Evolutionary conservation across 2,888 invertebrate species (phyloP).

Genomic region (Polydrusus pterygomalis): DNA sequence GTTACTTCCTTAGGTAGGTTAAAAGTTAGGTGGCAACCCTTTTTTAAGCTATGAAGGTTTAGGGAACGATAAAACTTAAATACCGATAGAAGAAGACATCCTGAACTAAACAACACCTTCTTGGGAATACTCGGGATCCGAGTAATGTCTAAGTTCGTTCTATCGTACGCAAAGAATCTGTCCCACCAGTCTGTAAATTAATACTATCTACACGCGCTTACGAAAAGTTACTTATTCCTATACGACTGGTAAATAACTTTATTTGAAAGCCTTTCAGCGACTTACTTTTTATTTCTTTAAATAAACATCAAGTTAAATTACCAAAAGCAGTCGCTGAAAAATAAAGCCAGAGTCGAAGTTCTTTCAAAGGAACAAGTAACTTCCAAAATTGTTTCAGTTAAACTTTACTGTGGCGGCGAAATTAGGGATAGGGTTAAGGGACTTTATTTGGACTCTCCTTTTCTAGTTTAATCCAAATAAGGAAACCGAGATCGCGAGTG

Average conservation of each 20-base stretch:
- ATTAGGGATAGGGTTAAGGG: constrained; percentile 24
- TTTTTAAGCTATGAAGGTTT: constrained; percentile 37
- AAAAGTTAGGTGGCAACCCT: constrained; percentile 49
- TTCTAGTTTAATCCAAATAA: constrained; percentile 7
- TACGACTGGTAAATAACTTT: not conserved
- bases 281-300: not conserved
- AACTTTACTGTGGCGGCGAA: constrained; percentile 17
- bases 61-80: constrained; percentile 18
- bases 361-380: not conserved
- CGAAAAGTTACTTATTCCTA: constrained; percentile 6
- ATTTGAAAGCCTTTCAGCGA: not conserved
- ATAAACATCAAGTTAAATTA: not conserved
- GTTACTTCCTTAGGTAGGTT: not conserved
- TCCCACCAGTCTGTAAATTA: constrained; percentile 50
- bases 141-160: constrained; percentile 53
- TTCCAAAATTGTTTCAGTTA: not conserved
- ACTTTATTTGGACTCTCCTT: constrained; percentile 11
- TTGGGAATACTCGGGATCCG: constrained; percentile 50
- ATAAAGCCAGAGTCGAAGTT: not conserved
- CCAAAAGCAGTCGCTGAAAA: not conserved
- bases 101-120: constrained; percentile 51
- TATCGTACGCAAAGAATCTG: constrained; percentile 26
- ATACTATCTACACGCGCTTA: not conserved
- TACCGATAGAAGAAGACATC: constrained; percentile 13
- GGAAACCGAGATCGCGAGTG: constrained; percentile 61